phyloP scores from a whole-genome alignment of 53 echinoderm and acorn worm genomes.

The Hippasteria phrygiana region DNA sequence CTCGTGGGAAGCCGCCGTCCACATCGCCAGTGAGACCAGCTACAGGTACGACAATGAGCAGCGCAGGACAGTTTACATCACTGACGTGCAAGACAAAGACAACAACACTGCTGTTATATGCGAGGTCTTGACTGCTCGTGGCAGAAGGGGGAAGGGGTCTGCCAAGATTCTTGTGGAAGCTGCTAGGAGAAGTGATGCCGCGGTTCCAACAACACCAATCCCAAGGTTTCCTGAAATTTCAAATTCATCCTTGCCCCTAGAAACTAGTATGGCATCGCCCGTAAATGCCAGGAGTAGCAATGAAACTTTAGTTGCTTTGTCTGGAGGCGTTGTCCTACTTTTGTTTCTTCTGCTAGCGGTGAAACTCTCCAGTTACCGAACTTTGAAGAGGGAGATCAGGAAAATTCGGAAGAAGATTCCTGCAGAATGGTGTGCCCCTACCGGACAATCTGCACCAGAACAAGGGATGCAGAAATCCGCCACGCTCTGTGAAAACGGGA shows the following conservation, averaged over 20 bases:
- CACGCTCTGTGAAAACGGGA: neutral
- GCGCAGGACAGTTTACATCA: slow-evolving; percentile 49
- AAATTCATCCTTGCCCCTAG: neutral
- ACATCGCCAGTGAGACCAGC: slow-evolving; percentile 48
- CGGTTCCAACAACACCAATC: neutral
- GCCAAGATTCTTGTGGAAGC: slow-evolving; percentile 57
- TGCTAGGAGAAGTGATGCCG: too few species aligned
- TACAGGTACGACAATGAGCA: slow-evolving; percentile 25
- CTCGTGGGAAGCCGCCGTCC: slow-evolving; percentile 64
- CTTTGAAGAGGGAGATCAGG: neutral
- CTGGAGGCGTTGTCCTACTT: neutral
- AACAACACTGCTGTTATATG: slow-evolving; percentile 72
- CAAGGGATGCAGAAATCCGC: slow-evolving; percentile 1
- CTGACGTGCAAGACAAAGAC: slow-evolving; percentile 58
- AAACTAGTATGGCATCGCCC: neutral
- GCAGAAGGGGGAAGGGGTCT: slow-evolving; percentile 34
- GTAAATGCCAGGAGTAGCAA: neutral
- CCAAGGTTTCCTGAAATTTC: neutral
- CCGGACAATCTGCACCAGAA: too few species aligned
- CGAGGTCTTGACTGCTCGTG: slow-evolving; percentile 41
- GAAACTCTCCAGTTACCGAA: neutral
- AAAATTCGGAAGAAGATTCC: neutral
- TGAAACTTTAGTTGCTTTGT: neutral
- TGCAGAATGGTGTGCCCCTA: neutral
- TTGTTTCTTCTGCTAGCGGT: neutral